These are phyloP conservation scores for Eristalinus sepulchralis DNA, from an alignment of 2,888 invertebrate species.

Conservation along the genomic window DNA sequence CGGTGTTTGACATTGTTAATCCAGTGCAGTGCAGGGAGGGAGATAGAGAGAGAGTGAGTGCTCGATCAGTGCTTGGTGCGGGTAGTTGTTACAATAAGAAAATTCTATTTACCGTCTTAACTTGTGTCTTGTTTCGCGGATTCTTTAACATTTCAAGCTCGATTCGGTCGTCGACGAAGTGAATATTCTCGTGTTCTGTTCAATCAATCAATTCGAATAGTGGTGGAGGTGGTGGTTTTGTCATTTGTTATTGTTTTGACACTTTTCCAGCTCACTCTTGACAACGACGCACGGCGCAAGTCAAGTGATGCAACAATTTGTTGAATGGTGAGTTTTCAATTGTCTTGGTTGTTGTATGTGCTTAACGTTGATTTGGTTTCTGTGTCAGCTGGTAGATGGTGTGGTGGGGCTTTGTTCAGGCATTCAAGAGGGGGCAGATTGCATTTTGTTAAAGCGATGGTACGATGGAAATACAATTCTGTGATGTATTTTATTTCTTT, in stretches of 20 bases:
- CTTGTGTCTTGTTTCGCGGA: constrained; percentile 35
- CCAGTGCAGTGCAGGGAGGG: constrained; percentile 13
- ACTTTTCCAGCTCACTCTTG: constrained; percentile 50
- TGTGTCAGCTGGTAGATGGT: not conserved
- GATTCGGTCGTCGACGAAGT: not conserved
- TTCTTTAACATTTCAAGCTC: constrained; percentile 50
- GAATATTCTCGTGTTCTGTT: constrained; percentile 5
- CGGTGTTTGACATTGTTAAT: constrained; percentile 2
- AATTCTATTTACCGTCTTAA: constrained; percentile 51
- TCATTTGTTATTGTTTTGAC: constrained; percentile 66
- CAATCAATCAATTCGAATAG: constrained; percentile 50
- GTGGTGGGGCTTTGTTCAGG: not conserved
- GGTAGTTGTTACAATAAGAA: constrained; percentile 4
- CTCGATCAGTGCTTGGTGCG: not conserved
- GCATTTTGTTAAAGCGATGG: too few relatives aligned
- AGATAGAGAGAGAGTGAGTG: constrained; percentile 15
- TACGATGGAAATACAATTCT: too few relatives aligned
- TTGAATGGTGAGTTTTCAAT: constrained; percentile 42
- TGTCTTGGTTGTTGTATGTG: not conserved
- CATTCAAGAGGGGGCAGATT: too few relatives aligned
- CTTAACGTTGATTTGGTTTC: not conserved
- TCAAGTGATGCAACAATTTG: constrained; percentile 2
- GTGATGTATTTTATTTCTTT: too few relatives aligned
- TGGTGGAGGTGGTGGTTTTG: constrained; percentile 17
- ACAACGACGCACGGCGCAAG: constrained; percentile 44